Percentiles rank a stretch among this genome's conserved stretches.
Evolutionary conservation across 2,888 invertebrate species (phyloP).

Genomic region (Scrobipalpa costella): DNA sequence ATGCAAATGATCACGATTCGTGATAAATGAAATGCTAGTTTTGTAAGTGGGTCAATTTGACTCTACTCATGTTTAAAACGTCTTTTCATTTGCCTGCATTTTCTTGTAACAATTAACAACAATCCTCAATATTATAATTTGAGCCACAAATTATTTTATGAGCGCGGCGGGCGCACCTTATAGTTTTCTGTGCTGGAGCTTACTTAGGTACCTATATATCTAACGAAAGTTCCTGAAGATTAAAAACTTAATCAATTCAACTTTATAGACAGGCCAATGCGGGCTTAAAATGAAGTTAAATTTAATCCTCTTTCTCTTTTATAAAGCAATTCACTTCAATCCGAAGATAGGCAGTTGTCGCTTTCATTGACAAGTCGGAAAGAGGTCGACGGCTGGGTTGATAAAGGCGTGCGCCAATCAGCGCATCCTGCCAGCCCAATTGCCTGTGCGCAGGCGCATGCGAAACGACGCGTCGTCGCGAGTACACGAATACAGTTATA

Average conservation of each 20-base stretch:
- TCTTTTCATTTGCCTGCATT: neutral
- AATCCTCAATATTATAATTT: neutral
- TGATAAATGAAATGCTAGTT: neutral
- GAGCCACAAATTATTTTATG: no score
- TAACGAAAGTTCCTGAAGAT: neutral
- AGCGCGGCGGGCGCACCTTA: no score
- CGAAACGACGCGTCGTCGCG: slow-evolving; percentile 39
- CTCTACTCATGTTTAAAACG: neutral
- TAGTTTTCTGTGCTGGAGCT: no score
- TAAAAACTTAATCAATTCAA: slow-evolving; percentile 6
- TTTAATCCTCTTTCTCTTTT: slow-evolving; percentile 26
- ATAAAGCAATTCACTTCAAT: slow-evolving; percentile 18
- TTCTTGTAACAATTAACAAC: neutral
- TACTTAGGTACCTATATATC: neutral
- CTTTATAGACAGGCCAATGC: slow-evolving; percentile 12
- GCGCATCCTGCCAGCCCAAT: slow-evolving; percentile 58
- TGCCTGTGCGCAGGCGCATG: slow-evolving; percentile 46
- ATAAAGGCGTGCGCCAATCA: slow-evolving; percentile 55
- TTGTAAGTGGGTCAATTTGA: neutral
- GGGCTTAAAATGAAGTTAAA: slow-evolving; percentile 15
- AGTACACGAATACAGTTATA: slow-evolving; percentile 30
- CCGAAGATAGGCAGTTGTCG: slow-evolving; percentile 25
- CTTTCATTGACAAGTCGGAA: slow-evolving; percentile 33
- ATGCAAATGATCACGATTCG: slow-evolving; percentile 12
- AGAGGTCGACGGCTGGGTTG: slow-evolving; percentile 62